These are phyloP conservation scores for Heteropelma amictum DNA, from an alignment of 2,888 invertebrate genomes.

Conservation along the genomic window DNA sequence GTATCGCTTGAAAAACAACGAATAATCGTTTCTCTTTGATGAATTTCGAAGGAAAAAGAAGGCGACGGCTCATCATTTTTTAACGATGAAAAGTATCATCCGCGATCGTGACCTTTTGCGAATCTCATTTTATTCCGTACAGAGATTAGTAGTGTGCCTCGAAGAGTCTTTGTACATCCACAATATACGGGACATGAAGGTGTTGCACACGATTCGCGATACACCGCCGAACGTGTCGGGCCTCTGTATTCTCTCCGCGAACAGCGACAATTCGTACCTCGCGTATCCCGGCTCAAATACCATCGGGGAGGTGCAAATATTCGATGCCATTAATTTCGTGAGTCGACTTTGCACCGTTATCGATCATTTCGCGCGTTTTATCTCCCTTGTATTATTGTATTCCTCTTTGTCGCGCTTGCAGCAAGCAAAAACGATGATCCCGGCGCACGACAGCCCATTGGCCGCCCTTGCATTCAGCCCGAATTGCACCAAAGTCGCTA, in stretches of 20 bases:
- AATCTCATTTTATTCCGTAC: conserved; percentile 66
- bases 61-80: background rate
- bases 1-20: conserved; percentile 15
- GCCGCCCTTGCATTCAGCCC: conserved; percentile 96
- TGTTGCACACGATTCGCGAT: conserved; percentile 98
- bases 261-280: conserved; percentile 94
- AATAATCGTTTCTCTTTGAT: background rate
- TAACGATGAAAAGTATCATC: background rate
- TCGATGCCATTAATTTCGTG: conserved; percentile 94
- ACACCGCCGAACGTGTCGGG: conserved; percentile 97
- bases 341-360: conserved; percentile 65
- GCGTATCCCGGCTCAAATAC: conserved; percentile 98
- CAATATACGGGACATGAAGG: conserved; percentile 98
- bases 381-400: too few species aligned
- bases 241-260: conserved; percentile 92
- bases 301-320: conserved; percentile 97
- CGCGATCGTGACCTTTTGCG: conserved; percentile 4
- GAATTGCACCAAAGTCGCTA: conserved; percentile 89
- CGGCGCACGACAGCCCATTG: conserved; percentile 97
- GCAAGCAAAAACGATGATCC: conserved; percentile 97
- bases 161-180: conserved; percentile 99
- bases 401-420: conserved; percentile 75
- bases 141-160: conserved; percentile 97
- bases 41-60: background rate
- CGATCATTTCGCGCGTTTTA: too few species aligned